Conservation (phyloP, 2,888 invertebrate species). For the Catocala fraxini region DNA sequence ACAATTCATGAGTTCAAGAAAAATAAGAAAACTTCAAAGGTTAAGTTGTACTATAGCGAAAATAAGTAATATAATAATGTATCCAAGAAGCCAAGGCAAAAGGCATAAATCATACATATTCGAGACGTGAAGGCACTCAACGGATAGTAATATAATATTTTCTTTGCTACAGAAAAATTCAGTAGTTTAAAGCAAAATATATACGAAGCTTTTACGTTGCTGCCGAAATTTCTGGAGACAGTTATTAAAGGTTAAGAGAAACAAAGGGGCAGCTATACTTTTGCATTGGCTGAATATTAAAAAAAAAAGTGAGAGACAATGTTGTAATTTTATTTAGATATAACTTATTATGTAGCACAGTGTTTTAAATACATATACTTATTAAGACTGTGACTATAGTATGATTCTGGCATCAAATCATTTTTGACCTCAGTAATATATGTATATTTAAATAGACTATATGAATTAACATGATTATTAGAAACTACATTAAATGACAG, state of each 20-base stretch:
- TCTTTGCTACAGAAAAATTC: constrained; percentile 23
- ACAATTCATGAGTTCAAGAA: background rate
- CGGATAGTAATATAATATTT: constrained; percentile 25
- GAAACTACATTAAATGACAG: too few species aligned
- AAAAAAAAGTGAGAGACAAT: too few species aligned
- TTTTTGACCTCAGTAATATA: too few species aligned
- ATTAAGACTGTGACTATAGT: too few species aligned
- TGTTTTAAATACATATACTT: too few species aligned
- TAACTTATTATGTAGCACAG: too few species aligned
- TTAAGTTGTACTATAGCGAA: constrained; percentile 13
- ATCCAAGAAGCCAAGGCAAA: constrained; percentile 13
- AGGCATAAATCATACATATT: constrained; percentile 36
- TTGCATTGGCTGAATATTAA: background rate
- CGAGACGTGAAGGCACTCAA: constrained; percentile 19
- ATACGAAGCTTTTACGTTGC: constrained; percentile 14
- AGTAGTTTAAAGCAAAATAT: constrained; percentile 25
- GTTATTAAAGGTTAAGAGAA: constrained; percentile 14
- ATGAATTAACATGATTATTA: too few species aligned
- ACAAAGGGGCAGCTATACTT: constrained; percentile 20
- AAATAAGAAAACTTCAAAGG: background rate
- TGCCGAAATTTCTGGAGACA: constrained; percentile 14
- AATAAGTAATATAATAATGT: constrained; percentile 15
- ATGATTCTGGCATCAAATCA: too few species aligned
- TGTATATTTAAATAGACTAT: too few species aligned
- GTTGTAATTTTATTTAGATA: too few species aligned